Evolutionary conservation across 2,888 invertebrate genomes (phyloP).

Genomic region (Adineta ricciae): DNA sequence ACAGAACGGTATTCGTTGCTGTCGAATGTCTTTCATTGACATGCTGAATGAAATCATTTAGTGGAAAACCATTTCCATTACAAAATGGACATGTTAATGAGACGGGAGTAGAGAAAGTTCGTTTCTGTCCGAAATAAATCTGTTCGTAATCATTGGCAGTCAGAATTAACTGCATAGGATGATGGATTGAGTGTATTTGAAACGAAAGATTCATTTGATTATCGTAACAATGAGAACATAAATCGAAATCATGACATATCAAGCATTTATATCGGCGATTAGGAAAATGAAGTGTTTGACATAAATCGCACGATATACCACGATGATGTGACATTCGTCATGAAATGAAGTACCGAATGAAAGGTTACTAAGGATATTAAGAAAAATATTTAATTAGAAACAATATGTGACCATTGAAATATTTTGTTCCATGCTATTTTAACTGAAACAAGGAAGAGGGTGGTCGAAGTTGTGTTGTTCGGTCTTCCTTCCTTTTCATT

Average conservation of each 20-base stretch:
- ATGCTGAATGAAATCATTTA: not conserved
- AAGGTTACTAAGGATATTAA: not conserved
- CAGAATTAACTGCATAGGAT: not conserved
- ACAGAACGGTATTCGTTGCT: not conserved
- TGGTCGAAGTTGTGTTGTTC: too few relatives aligned
- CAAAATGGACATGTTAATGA: not conserved
- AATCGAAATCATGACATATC: not conserved
- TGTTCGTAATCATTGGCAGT: not conserved
- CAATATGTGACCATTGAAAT: too few relatives aligned
- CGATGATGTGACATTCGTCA: not conserved
- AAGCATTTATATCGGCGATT: conserved; percentile 13
- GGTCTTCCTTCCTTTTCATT: too few relatives aligned
- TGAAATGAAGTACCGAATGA: not conserved
- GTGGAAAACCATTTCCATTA: not conserved
- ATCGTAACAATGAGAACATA: not conserved
- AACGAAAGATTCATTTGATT: not conserved
- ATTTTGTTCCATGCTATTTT: too few relatives aligned
- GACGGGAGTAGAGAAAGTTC: too few relatives aligned
- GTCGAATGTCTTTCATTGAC: not conserved
- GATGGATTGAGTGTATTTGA: not conserved
- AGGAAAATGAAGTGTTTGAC: not conserved
- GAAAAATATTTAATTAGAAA: too few relatives aligned
- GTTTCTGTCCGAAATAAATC: not conserved
- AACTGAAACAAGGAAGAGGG: too few relatives aligned
- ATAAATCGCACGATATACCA: not conserved